Evolutionary conservation across 2,888 invertebrate genomes (phyloP), one percentile per base, ranked within the genome.

Genomic region (Pammene aurita): DNA sequence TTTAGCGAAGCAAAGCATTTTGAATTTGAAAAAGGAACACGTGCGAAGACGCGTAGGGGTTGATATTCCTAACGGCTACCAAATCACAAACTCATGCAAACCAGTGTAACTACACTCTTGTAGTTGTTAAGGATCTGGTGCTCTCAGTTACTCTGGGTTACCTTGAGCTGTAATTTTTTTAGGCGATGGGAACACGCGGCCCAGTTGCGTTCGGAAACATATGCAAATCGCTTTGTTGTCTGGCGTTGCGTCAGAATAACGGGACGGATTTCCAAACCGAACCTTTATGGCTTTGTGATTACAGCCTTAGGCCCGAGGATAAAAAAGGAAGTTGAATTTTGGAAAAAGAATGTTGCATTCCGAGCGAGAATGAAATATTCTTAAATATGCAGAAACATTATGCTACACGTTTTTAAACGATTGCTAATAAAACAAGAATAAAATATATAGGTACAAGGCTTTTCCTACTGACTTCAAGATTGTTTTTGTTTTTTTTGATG

Each of bases 201-300:
- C 81, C 75, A 79, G 78, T 85, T 88, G 75, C 86, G 86, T 83
- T 82, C 80, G 81, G 84, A 87, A 82, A 86, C 84, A 81, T 85
- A 89, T 90, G 91, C 88, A 89, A 91, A 91, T 89, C 84, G 77
- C 85, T 90, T 91, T 90, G 89, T 90, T 88, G 89, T 89, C 85
- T 83, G 84, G 77, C 77, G 81, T 84, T 83, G 78, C 84, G 84
- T 88, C 85, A 86, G 75, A 75, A 74, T 87, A 86, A 87, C 87
- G 87, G 89, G 78, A 78, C 48, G 71, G 72, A 76, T 84, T 84
- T 81, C 76, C 76, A 82, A 78, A 83, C 77, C 72, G 69, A 72
- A 54, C 54, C 71, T 77, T 78, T 74, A 76, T 75, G 78, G 78
- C 76, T 76, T 62, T 63, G 52, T 68, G 63, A 68, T 68, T 63